Conservation (phyloP, 1,140 invertebrate genomes). For the Trissolcus basalis region DNA sequence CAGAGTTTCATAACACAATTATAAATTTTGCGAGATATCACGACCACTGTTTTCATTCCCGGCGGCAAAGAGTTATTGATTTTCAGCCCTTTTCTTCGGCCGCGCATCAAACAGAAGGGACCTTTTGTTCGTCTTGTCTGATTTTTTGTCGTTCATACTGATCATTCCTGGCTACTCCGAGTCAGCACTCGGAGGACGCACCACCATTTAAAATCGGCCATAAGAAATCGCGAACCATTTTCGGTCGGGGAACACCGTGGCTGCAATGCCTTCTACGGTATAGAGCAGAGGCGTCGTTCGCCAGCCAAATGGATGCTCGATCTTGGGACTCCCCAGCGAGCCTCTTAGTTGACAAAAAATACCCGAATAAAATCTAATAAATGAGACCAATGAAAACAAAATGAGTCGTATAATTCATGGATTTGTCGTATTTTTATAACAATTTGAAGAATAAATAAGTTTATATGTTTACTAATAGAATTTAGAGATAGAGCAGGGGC, state of each 20-base stretch:
- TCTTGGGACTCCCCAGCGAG: not conserved
- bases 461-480: too few relatives aligned
- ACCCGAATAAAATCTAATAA: too few relatives aligned
- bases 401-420: too few relatives aligned
- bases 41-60: not conserved
- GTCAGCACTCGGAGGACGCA: slow-evolving; percentile 30
- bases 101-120: slow-evolving; percentile 46
- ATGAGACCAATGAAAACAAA: too few relatives aligned
- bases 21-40: not conserved
- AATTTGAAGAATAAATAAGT: too few relatives aligned
- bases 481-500: too few relatives aligned
- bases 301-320: slow-evolving; percentile 40
- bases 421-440: too few relatives aligned
- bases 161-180: slow-evolving; percentile 49
- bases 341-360: too few relatives aligned
- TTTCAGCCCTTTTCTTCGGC: slow-evolving; percentile 41
- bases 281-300: slow-evolving; percentile 50
- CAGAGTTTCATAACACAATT: slow-evolving; percentile 1
- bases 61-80: slow-evolving; percentile 28
- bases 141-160: slow-evolving; percentile 35
- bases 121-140: slow-evolving; percentile 21
- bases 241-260: slow-evolving; percentile 56
- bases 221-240: slow-evolving; percentile 59
- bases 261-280: slow-evolving; percentile 53
- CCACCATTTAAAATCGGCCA: slow-evolving; percentile 54